Conservation (phyloP, 2,797 vertebrate species). For the Tadarida brasiliensis region DNA sequence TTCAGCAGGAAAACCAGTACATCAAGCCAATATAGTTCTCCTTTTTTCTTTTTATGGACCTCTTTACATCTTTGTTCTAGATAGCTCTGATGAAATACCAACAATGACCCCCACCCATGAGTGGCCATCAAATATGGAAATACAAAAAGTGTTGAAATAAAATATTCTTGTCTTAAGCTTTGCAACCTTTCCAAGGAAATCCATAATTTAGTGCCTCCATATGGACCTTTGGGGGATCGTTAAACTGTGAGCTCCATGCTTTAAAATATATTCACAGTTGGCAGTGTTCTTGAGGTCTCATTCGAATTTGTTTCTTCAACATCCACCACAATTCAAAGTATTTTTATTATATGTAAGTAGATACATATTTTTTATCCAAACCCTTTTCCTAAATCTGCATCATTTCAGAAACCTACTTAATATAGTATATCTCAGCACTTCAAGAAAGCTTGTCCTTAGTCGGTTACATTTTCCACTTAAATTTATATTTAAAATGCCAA, state of each 20-base stretch:
- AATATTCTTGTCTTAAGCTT: constrained; percentile 58
- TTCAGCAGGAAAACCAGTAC: constrained; percentile 77
- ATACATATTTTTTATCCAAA: background rate
- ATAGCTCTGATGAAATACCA: constrained; percentile 42
- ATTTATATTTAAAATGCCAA: background rate
- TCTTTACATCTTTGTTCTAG: constrained; percentile 64
- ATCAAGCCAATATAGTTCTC: constrained; percentile 59
- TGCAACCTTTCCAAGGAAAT: constrained; percentile 53
- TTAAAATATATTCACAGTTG: constrained; percentile 50
- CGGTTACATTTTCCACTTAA: background rate
- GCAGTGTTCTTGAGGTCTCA: background rate
- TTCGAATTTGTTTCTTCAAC: constrained; percentile 53
- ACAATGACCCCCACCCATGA: background rate
- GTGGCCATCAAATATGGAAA: constrained; percentile 66
- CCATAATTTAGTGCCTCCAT: constrained; percentile 4
- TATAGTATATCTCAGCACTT: background rate
- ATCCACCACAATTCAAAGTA: background rate
- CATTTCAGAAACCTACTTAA: background rate
- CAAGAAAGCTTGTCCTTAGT: background rate
- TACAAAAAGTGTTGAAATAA: constrained; percentile 64
- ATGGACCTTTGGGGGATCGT: constrained; percentile 25
- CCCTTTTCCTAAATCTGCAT: background rate
- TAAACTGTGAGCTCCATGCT: constrained; percentile 30
- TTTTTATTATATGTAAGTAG: background rate
- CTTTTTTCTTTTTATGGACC: constrained; percentile 72